phyloP scores from a whole-genome alignment of 2,113 vertebrate species.

The Spermophilus dauricus region DNA sequence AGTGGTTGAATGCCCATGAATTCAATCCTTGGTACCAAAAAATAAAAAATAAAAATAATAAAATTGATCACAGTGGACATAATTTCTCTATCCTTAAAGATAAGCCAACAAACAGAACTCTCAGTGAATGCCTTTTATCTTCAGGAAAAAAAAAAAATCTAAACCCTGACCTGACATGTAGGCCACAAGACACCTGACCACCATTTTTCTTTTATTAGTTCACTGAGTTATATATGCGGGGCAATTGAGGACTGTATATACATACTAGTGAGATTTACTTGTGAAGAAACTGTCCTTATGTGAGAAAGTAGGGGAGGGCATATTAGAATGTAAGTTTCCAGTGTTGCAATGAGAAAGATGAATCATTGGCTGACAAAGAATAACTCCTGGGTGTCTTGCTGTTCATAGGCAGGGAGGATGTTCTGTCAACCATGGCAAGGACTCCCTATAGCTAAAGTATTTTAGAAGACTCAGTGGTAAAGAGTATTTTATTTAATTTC shows the following conservation, averaged over 20 bases:
- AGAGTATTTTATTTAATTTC: slow-evolving; percentile 1
- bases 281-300: background rate
- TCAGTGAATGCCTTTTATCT: slow-evolving; percentile 22
- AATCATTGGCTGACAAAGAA: background rate
- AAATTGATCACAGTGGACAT: background rate
- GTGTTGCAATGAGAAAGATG: background rate
- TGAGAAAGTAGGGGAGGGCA: background rate
- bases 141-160: background rate
- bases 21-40: background rate
- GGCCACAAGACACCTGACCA: background rate
- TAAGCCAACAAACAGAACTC: background rate
- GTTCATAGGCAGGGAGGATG: background rate
- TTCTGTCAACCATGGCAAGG: background rate
- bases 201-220: slow-evolving; percentile 26
- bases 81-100: background rate
- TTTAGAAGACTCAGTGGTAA: background rate
- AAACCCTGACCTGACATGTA: background rate
- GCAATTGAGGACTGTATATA: background rate
- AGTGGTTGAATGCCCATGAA: too few species aligned
- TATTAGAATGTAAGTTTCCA: background rate
- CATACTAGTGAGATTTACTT: background rate
- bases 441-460: background rate
- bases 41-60: background rate
- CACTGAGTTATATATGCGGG: background rate
- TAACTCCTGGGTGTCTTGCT: background rate